Base-by-base conservation (phyloP, 2,797 vertebrate genomes). In the Megalops cyprinoides region DNA sequence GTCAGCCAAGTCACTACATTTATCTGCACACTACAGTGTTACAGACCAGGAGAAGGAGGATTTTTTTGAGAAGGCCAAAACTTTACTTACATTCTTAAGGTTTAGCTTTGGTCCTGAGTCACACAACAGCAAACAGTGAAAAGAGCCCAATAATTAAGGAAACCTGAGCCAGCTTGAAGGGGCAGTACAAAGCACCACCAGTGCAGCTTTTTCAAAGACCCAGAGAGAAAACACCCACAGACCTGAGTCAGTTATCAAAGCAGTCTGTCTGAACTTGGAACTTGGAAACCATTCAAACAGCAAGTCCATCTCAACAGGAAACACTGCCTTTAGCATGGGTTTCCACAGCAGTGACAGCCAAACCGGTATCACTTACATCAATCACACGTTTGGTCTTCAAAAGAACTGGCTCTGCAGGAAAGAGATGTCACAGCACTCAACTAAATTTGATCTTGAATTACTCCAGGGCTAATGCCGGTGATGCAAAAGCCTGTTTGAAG, bases 41-140 rank as follows among this genome's bases (percentile, higher is more conserved):
- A 65, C 56, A 60, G 56, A 2, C n/a, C 62, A 37, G 62, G 62
- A 31, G 14, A 37, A 67, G 2, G 31, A 14, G 62, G 10, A 14
- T 84, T 86, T 82, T 85, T 83, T 79, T 83, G 80, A 86, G 84
- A 88, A 34, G 10, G 67, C 7, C 81, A 83, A n/a, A 78, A 49
- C 76, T 77, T 39, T 37, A 8, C 15, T 6, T 34, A 12, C 1
- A n/a, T 9, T 31, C n/a, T 12, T 31, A 6, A 28, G n/a, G 28
- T 56, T 28, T 60, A 28, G 25, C 1, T 25, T 28, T 28, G 25
- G 60, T 25, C 60, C 28, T 65, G 12, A 14, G 60, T 65, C 28
- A 76, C 60, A 53, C 81, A 14, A 69, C 20, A 0, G 44, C 39
- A 20, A n/a, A 44, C 15, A 28, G 79, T 56, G 62, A 78, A 74